These are phyloP conservation scores for Pyrochroa serraticornis DNA, from an alignment of 2,888 invertebrate genomes.

Conservation along the genomic window DNA sequence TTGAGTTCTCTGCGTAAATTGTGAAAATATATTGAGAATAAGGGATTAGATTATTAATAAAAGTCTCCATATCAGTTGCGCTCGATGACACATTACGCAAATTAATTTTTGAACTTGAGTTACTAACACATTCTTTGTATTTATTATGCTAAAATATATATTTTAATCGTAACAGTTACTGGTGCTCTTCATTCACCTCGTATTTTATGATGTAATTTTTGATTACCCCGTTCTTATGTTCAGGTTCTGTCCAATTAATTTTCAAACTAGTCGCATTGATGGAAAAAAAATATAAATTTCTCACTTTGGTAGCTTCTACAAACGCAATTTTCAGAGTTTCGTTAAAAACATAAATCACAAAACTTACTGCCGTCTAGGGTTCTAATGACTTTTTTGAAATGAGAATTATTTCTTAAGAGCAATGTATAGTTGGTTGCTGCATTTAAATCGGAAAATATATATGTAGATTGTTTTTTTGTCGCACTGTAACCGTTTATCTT, in stretches of 20 bases:
- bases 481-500: too few relatives aligned
- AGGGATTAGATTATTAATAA: not conserved
- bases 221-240: not conserved
- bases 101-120: too few relatives aligned
- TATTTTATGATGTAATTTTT: conserved; percentile 7
- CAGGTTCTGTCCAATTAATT: conserved; percentile 5
- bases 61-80: not conserved
- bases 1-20: conserved; percentile 1
- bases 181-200: not conserved
- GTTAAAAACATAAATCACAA: too few relatives aligned
- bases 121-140: not conserved
- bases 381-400: too few relatives aligned
- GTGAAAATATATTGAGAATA: conserved; percentile 2
- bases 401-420: too few relatives aligned
- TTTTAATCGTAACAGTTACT: not conserved
- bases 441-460: too few relatives aligned
- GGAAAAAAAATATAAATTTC: not conserved
- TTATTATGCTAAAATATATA: not conserved
- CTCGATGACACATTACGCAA: too few relatives aligned
- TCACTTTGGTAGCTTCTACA: not conserved
- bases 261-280: not conserved
- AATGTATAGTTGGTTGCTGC: too few relatives aligned
- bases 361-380: too few relatives aligned
- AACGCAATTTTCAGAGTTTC: not conserved
- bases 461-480: too few relatives aligned